Evolutionary conservation across 2,888 invertebrate genomes (phyloP), one percentile per base, ranked within the genome.

Genomic region (Strigamia transsilvanica): DNA sequence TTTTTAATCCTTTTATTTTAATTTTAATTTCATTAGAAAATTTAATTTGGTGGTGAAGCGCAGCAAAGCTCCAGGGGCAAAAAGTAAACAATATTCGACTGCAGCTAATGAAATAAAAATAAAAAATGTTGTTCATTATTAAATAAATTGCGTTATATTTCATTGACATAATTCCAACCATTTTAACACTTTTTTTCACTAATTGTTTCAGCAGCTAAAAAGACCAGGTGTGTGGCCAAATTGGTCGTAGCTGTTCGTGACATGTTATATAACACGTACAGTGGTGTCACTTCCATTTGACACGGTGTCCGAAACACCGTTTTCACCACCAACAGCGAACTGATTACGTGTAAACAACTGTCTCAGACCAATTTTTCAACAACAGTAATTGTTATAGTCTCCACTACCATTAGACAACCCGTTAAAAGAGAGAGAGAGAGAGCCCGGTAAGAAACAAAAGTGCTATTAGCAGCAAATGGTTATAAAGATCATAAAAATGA

Each of bases 291-390:
- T 61, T 61, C 61, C 61, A 61, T 61, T 61, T 61, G 61, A 61
- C 61, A 61, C 61, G 21, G 61, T 61, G 61, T 18, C 61, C 61
- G 23, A 61, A 61, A 61, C 61, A 23, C 3, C 18, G 61, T 61
- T 61, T 56, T 21, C 10, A 18, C 18, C 61, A 18, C 61, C 21
- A 18, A 61, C 61, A 9, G 18, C 61, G 18, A 61, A 61, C 21
- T 61, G 61, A 61, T 61, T 61, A 61, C 61, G 23, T 23, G 61
- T 61, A 61, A 61, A 61, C 61, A 61, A 61, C 61, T 61, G 61
- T 61, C 61, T 61, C 23, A 4, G 23, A 23, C 23, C 61, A 61
- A 61, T 61, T 61, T 61, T 61, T 18, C 13, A 15, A 23, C 21
- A n/a, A 10, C 21, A 18, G 46, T 46, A 46, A 46, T 46, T 46